A percentile compares a stretch with the other conserved stretches of the same genome.
phyloP scores from a whole-genome alignment of 2,113 vertebrate species.

The Telmatochromis sp. region DNA sequence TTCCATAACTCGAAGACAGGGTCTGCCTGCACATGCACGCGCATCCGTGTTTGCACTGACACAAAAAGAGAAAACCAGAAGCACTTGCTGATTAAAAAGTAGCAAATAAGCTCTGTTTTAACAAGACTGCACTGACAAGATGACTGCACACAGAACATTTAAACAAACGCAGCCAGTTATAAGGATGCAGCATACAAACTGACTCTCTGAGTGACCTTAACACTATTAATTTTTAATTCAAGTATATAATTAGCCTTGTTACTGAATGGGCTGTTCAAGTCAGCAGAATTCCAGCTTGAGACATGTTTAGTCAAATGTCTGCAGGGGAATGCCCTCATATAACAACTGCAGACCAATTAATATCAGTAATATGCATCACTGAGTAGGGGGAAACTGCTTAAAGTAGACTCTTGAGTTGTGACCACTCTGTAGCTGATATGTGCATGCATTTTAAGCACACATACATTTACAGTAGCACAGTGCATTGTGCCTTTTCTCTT shows the following conservation, averaged over 20 bases:
- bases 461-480: background rate
- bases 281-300: background rate
- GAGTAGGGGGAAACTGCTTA: background rate
- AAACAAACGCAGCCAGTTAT: background rate
- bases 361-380: background rate
- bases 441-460: background rate
- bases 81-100: background rate
- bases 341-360: background rate
- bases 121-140: background rate
- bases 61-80: background rate
- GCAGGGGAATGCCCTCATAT: background rate
- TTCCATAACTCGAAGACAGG: background rate
- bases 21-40: background rate
- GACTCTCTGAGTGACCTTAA: background rate
- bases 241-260: conserved; percentile 15
- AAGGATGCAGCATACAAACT: background rate
- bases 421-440: background rate
- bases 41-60: background rate
- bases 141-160: background rate
- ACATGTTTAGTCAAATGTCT: background rate
- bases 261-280: background rate
- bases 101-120: background rate
- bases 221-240: conserved; percentile 8
- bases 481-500: background rate
- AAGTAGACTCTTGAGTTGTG: conserved; percentile 19